Evolutionary conservation across 2,888 invertebrate genomes (phyloP).

Genomic region (Ormyrus pomaceus): DNA sequence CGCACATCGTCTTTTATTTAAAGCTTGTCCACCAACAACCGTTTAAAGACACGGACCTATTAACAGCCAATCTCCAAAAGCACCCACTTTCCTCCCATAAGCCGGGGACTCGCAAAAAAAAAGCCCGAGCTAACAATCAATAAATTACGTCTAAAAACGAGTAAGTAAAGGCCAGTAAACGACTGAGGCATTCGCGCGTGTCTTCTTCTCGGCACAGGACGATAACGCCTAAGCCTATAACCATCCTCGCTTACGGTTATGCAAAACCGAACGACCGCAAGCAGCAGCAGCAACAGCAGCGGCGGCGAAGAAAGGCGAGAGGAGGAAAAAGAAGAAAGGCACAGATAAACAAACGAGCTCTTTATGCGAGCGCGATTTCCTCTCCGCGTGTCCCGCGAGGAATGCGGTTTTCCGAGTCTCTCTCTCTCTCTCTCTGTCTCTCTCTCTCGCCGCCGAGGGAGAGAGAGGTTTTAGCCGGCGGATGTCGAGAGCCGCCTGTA

Average conservation of each 20-base stretch:
- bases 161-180: no score
- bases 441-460: no score
- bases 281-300: no score
- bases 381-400: conserved; percentile 17
- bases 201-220: neutral
- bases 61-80: no score
- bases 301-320: neutral
- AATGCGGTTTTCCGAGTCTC: conserved; percentile 46
- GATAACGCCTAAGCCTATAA: neutral
- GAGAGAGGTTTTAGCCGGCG: conserved; percentile 2
- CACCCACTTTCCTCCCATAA: no score
- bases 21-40: no score
- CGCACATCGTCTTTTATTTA: no score
- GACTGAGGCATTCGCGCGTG: neutral
- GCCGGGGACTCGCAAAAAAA: no score
- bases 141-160: no score
- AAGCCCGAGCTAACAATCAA: no score
- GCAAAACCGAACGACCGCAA: neutral
- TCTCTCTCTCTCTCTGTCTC: no score
- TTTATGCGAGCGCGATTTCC: conserved; percentile 34
- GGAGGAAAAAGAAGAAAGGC: neutral
- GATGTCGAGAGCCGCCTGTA: conserved; percentile 43
- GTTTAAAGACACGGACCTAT: no score
- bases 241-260: neutral
- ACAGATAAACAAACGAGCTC: conserved; percentile 27